Evolutionary conservation across 1,140 invertebrate genomes (phyloP).

Genomic region (Aphis craccivora): DNA sequence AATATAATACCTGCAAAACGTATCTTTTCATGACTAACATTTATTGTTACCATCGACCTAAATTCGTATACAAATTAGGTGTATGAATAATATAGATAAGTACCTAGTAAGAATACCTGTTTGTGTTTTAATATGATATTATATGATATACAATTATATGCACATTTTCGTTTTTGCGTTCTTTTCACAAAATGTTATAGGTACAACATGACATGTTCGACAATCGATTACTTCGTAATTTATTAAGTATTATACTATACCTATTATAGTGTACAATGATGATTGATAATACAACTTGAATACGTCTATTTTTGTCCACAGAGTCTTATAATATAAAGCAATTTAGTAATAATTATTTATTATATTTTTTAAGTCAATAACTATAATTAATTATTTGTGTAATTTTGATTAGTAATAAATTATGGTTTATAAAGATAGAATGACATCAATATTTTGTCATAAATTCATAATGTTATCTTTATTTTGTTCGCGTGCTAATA

Average conservation of each 20-base stretch:
- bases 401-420: neutral
- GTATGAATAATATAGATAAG: no score
- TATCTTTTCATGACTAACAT: neutral
- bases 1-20: neutral
- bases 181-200: neutral
- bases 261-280: neutral
- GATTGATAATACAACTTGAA: neutral
- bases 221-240: neutral
- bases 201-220: neutral
- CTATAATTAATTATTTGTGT: neutral
- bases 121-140: neutral
- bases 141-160: neutral
- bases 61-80: neutral
- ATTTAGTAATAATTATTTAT: no score
- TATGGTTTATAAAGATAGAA: neutral
- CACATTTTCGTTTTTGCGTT: neutral
- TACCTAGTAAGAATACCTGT: neutral
- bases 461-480: neutral
- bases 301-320: neutral
- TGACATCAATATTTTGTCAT: neutral
- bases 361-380: no score
- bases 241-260: neutral
- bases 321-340: neutral
- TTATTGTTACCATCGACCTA: neutral
- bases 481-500: neutral